Conservation (phyloP, 2,113 vertebrate genomes). For the Bos taurus region ARS-UCD2.0 NC_037333.1:111854001-111854500, state of each 20-base stretch:
- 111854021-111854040: not conserved
- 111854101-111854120: not conserved
- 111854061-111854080: not conserved
- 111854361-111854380: not conserved
- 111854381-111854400: not conserved
- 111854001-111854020: not conserved
- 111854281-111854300: not conserved
- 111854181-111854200: not conserved
- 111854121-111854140: not conserved
- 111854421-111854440: not conserved
- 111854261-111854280: not conserved
- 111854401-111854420: not conserved
- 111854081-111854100: not conserved
- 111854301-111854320: accelerated
- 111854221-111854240: not conserved
- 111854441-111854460: not conserved
- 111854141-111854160: not conserved
- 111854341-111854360: not conserved
- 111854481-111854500: not conserved
- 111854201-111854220: not conserved
- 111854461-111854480: too few species aligned
- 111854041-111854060: not conserved
- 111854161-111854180: not conserved
- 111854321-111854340: not conserved
- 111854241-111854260: not conserved